phyloP scores from a whole-genome alignment of 2,797 vertebrate species.

The Sebastes itinus region DNA sequence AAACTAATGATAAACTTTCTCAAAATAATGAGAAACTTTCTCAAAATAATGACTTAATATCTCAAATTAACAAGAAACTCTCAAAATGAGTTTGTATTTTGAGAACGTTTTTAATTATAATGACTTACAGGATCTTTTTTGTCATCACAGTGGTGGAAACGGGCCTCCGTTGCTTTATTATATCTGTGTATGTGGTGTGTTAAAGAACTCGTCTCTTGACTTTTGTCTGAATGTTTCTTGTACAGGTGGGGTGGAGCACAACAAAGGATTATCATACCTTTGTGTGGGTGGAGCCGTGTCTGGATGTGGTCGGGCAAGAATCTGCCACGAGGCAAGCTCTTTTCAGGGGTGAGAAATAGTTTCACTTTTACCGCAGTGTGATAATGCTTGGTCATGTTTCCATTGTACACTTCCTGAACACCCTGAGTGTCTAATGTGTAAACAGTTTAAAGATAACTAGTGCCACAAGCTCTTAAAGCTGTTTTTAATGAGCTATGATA shows the following conservation, averaged over 20 bases:
- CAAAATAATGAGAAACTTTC: too few species aligned
- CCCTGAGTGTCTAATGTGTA: not conserved
- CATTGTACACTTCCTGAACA: not conserved
- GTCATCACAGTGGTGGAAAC: not conserved
- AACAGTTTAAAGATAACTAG: not conserved
- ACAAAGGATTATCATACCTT: slow-evolving; percentile 90
- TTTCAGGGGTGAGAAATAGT: slow-evolving; percentile 85
- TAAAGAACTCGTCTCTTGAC: not conserved
- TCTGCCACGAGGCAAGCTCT: slow-evolving; percentile 71
- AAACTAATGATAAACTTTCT: not conserved
- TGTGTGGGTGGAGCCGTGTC: slow-evolving; percentile 83
- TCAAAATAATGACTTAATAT: too few species aligned
- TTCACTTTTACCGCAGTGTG: not conserved
- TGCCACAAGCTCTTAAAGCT: not conserved
- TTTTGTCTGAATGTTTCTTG: not conserved
- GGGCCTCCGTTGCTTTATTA: not conserved
- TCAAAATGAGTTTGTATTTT: too few species aligned
- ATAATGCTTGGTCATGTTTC: slow-evolving; percentile 23
- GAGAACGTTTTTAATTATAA: not conserved
- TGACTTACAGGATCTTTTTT: not conserved
- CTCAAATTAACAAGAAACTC: too few species aligned
- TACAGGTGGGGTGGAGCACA: slow-evolving; percentile 93
- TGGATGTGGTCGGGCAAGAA: slow-evolving; percentile 17
- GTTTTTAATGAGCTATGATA: not conserved
- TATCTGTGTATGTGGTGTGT: not conserved